A percentile compares a stretch with the other conserved stretches of the same genome.
These are phyloP conservation scores for Microplitis deprimator DNA, from an alignment of 2,888 invertebrate genomes.

Conservation along the genomic window DNA sequence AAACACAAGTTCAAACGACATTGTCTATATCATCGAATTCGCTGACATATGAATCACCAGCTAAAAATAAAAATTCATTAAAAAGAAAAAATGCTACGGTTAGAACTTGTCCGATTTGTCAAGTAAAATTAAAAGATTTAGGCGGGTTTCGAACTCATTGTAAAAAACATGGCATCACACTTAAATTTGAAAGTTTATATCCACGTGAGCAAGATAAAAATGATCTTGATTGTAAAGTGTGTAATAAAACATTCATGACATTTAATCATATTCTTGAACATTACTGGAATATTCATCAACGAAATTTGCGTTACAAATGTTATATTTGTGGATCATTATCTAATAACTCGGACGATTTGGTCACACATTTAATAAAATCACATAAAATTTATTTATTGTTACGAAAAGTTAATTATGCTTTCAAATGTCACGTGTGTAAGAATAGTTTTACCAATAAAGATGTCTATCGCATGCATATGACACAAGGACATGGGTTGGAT, in stretches of 20 bases:
- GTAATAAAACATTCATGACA: neutral
- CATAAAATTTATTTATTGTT: conserved; percentile 17
- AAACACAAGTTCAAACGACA: neutral
- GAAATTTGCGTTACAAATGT: conserved; percentile 17
- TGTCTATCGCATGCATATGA: neutral
- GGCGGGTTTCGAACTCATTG: conserved; percentile 8
- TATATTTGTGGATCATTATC: conserved; percentile 34
- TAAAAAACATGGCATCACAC: neutral
- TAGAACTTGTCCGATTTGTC: conserved; percentile 10
- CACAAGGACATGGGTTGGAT: neutral
- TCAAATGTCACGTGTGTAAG: conserved; percentile 8
- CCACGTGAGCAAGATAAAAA: neutral
- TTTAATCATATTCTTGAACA: neutral
- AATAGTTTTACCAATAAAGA: neutral
- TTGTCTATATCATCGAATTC: neutral
- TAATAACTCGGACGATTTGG: conserved; percentile 6
- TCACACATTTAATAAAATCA: conserved; percentile 19
- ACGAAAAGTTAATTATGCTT: neutral
- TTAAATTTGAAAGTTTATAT: neutral
- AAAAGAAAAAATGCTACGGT: neutral
- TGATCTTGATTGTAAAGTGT: conserved; percentile 15
- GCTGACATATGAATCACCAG: neutral
- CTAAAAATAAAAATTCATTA: neutral
- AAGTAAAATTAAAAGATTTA: neutral
- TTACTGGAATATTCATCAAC: conserved; percentile 9